Conservation (phyloP, 1,140 invertebrate species). For the Coptotermes formosanus region DNA sequence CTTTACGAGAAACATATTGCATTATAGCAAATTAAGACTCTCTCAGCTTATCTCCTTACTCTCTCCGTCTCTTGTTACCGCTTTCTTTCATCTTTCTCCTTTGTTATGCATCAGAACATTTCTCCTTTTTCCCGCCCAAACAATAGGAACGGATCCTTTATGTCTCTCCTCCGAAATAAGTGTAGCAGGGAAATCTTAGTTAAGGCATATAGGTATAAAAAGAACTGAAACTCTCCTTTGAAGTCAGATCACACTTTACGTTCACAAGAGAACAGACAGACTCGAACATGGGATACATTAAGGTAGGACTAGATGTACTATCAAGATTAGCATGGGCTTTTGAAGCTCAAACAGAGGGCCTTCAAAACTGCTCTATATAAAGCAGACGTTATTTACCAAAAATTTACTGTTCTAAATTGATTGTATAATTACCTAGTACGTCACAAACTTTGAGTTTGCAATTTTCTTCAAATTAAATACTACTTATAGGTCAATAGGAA, state of each 20-base stretch:
- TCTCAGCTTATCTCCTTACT: background rate
- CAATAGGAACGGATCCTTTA: background rate
- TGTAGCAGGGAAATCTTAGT: background rate
- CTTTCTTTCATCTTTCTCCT: background rate
- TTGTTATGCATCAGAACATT: constrained; percentile 14
- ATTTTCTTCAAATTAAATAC: no score
- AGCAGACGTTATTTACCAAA: no score
- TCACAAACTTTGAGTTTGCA: no score
- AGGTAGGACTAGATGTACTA: background rate
- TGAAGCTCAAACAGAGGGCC: no score
- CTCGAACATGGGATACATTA: background rate
- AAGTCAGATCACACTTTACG: background rate
- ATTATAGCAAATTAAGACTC: background rate
- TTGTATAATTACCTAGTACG: no score
- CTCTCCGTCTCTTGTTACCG: background rate
- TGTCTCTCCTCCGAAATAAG: background rate
- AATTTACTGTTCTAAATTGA: no score
- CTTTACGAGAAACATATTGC: background rate
- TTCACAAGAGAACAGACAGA: background rate
- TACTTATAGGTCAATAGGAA: no score
- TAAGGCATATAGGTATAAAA: background rate
- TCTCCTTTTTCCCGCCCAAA: constrained; percentile 19
- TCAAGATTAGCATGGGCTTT: no score
- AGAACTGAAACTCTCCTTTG: background rate
- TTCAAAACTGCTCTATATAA: no score